Evolutionary conservation across 2,113 vertebrate genomes (phyloP).

Genomic region (Sylvilagus bachmani): DNA sequence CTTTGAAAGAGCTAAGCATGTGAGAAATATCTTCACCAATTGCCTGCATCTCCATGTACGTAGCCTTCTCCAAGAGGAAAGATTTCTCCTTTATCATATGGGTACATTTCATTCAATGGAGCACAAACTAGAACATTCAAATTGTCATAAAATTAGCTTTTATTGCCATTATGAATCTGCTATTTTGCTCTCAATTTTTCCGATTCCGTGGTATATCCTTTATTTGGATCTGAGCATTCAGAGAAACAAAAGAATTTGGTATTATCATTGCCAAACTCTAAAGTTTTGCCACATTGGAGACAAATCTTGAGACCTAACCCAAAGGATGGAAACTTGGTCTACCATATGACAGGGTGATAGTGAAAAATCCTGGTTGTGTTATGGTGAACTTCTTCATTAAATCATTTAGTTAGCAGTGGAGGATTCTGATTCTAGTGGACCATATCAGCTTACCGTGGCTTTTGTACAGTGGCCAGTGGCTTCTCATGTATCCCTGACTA

Average conservation of each 20-base stretch:
- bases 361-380: not conserved
- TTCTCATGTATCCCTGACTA: not conserved
- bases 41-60: not conserved
- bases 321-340: not conserved
- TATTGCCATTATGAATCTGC: not conserved
- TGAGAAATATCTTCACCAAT: not conserved
- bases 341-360: not conserved
- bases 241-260: not conserved
- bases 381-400: not conserved
- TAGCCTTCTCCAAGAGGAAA: not conserved
- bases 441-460: not conserved
- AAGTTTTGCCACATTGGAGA: not conserved
- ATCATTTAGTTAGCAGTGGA: not conserved
- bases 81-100: not conserved
- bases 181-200: slow-evolving; percentile 16
- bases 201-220: not conserved
- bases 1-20: not conserved
- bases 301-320: not conserved
- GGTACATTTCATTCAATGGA: not conserved
- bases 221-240: not conserved
- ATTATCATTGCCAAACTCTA: not conserved
- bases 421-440: not conserved
- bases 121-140: not conserved
- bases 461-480: not conserved
- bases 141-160: not conserved